These are phyloP conservation scores for Flabesymbios commensalis DNA, from an alignment of 2,888 invertebrate genomes.

Conservation along the genomic window DNA sequence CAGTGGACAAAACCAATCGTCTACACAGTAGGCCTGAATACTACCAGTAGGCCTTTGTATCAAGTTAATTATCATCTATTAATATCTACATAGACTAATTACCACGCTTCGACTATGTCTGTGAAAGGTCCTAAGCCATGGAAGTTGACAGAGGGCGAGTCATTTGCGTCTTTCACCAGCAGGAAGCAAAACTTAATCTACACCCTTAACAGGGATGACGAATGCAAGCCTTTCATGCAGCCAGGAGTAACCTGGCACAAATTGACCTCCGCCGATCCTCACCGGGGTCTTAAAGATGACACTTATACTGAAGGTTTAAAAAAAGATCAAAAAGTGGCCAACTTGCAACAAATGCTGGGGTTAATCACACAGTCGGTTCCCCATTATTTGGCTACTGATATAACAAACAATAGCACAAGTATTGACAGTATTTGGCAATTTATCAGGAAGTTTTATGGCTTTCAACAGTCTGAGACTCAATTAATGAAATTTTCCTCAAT, in stretches of 20 bases:
- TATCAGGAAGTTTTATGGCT: neutral
- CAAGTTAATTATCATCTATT: too few species aligned
- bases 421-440: neutral
- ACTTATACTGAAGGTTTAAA: neutral
- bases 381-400: neutral
- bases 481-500: constrained; percentile 1
- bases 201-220: neutral
- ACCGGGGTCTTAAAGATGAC: neutral
- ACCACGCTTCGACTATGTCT: too few species aligned
- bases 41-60: too few species aligned
- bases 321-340: neutral
- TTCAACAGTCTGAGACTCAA: too few species aligned
- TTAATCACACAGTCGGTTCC: neutral
- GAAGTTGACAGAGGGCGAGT: neutral
- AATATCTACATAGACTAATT: too few species aligned
- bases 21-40: too few species aligned
- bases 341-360: neutral
- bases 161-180: neutral
- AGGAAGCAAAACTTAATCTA: neutral
- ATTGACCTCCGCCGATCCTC: neutral
- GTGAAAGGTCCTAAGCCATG: too few species aligned
- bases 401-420: neutral
- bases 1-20: too few species aligned
- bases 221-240: neutral
- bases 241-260: neutral